Evolutionary conservation across 2,113 vertebrate genomes (phyloP).

Genomic region (Dipodomys ordii): DNA sequence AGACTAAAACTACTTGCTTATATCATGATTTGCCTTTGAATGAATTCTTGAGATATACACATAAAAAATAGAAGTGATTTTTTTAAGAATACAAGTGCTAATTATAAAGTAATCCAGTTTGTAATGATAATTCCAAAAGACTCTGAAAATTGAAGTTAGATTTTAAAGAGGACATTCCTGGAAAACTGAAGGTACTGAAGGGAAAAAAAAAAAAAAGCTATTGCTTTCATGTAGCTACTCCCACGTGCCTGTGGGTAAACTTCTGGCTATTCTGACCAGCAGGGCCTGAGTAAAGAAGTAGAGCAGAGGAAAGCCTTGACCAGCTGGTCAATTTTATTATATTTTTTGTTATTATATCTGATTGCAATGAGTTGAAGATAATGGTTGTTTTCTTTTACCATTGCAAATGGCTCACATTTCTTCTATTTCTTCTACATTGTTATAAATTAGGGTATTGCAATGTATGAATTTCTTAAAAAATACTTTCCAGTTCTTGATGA

Average conservation of each 20-base stretch:
- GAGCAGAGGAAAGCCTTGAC: not conserved
- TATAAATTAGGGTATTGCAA: not conserved
- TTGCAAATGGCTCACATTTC: not conserved
- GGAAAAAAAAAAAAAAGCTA: not conserved
- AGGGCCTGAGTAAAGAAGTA: not conserved
- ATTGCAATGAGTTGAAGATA: not conserved
- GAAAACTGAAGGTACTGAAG: not conserved
- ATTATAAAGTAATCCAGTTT: no score
- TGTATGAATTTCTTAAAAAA: not conserved
- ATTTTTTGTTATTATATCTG: not conserved
- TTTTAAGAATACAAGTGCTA: no score
- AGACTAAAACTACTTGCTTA: not conserved
- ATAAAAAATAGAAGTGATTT: not conserved
- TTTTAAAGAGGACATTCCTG: not conserved
- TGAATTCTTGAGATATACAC: not conserved
- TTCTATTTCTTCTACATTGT: not conserved
- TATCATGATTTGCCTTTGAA: not conserved
- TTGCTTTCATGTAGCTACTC: not conserved
- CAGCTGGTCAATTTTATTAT: not conserved
- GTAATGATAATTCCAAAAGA: not conserved
- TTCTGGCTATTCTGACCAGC: not conserved
- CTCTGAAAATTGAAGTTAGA: not conserved
- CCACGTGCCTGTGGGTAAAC: not conserved
- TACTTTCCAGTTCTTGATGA: not conserved
- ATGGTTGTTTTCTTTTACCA: not conserved